Base-by-base conservation (phyloP, 2,113 vertebrate genomes). In the Cariama cristata region DNA sequence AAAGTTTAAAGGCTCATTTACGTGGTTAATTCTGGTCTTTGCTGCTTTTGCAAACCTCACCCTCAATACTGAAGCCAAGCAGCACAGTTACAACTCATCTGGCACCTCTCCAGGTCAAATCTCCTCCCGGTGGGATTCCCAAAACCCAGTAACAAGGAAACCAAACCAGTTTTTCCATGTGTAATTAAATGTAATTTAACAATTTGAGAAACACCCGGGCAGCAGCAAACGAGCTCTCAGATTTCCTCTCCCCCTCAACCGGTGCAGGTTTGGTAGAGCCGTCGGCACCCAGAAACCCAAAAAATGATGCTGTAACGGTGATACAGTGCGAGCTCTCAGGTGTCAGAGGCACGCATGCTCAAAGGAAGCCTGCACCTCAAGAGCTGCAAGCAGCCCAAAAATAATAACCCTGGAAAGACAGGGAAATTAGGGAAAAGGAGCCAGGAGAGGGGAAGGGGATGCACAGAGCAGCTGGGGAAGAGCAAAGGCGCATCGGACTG, bases 381-480 rank as follows among this genome's bases (percentile, higher is more conserved):
- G 42, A 63, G 19, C 56, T 55, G 58, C 14, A 24, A 63, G 45
- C 17, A 32, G 30, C n/a, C 49, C 71, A 17, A 19, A 80, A 79
- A 69, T 60, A 68, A 95, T 15, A 45, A 83, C 33, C 30, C 79
- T 53, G 42, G 79, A 53, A 86, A 74, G 59, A 42, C 3, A 0
- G 55, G 47, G 52, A 84, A 94, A 89, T 20, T 9, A 7, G 4
- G 83, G 73, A 63, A 44, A 69, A 91, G 45, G 35, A 90, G 45
- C 27, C 22, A 4, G 52, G 47, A 80, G 22, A 90, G 40, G 27
- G 24, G 6, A 56, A 23, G 11, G 26, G 30, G 50, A 3, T 17
- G n/a, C 1, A 0, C 0, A 0, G n/a, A 42, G 22, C 0, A 2
- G 56, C 35, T 26, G 20, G 50, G 40, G 14, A 86, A 62, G 44